Evolutionary conservation across 2,113 vertebrate species (phyloP).

Genomic region (Ctenodactylus gundi): DNA sequence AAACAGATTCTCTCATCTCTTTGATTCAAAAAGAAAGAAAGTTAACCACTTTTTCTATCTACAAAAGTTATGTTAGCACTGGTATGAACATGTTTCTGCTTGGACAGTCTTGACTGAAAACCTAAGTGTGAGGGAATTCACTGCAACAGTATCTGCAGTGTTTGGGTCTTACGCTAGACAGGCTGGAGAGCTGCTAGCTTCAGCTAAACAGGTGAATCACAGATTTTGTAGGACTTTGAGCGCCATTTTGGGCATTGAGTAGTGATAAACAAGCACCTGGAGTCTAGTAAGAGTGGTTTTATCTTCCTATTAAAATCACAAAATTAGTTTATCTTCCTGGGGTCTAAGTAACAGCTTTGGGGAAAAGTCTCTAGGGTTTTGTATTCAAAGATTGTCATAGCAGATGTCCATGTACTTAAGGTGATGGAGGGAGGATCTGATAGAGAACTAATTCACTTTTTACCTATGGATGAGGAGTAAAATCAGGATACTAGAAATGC

Average conservation of each 20-base stretch:
- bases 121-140: neutral
- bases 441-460: neutral
- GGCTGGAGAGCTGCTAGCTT: neutral
- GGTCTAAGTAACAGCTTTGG: neutral
- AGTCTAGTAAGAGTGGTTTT: neutral
- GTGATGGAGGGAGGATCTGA: neutral
- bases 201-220: neutral
- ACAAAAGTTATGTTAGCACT: too few relatives aligned
- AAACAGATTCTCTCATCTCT: neutral
- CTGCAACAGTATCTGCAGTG: neutral
- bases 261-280: neutral
- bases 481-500: neutral
- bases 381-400: neutral
- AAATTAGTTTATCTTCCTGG: neutral
- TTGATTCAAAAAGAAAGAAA: neutral
- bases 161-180: neutral
- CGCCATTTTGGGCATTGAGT: neutral
- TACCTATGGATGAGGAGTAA: neutral
- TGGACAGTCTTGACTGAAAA: neutral
- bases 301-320: constrained; percentile 11
- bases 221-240: neutral
- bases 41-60: neutral
- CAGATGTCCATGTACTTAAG: neutral
- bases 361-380: neutral
- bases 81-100: neutral